Conservation (phyloP, 23 tunicate species). For the Halocynthia aurantium region DNA sequence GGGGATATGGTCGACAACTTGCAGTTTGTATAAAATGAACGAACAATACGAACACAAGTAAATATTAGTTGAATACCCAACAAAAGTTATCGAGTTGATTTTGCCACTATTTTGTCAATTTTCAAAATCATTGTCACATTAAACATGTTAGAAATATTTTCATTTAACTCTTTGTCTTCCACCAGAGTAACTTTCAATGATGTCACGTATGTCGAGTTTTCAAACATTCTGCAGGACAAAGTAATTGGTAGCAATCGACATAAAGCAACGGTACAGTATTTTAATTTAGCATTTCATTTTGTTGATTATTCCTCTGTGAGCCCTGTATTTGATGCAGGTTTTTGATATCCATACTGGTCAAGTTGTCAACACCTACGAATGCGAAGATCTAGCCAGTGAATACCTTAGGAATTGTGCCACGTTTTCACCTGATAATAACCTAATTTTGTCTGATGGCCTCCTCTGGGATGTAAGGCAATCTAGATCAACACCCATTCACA, state of each 20-base stretch:
- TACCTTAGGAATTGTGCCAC: constrained; percentile 53
- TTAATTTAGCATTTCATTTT: background rate
- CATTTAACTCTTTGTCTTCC: too few relatives aligned
- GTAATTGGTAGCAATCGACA: constrained; percentile 52
- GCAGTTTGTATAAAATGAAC: constrained; percentile 29
- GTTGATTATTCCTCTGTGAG: background rate
- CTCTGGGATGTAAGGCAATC: constrained; percentile 73
- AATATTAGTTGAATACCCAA: too few relatives aligned
- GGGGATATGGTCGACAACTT: constrained; percentile 31
- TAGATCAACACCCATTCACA: constrained; percentile 45
- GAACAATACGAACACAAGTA: constrained; percentile 25
- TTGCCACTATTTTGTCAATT: too few relatives aligned
- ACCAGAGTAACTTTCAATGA: constrained; percentile 31
- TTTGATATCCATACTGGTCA: constrained; percentile 53
- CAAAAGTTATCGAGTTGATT: too few relatives aligned
- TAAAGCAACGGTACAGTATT: constrained; percentile 33
- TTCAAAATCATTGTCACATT: too few relatives aligned
- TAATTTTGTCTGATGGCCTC: constrained; percentile 48
- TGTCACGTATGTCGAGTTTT: constrained; percentile 49
- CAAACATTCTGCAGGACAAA: constrained; percentile 51
- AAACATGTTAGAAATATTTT: too few relatives aligned
- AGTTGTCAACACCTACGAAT: constrained; percentile 26
- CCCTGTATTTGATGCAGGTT: constrained; percentile 14
- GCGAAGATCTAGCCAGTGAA: constrained; percentile 33
- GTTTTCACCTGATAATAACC: constrained; percentile 63